These are phyloP conservation scores for Florisuga fusca DNA, from an alignment of 2,797 vertebrate species.

Conservation along the genomic window DNA sequence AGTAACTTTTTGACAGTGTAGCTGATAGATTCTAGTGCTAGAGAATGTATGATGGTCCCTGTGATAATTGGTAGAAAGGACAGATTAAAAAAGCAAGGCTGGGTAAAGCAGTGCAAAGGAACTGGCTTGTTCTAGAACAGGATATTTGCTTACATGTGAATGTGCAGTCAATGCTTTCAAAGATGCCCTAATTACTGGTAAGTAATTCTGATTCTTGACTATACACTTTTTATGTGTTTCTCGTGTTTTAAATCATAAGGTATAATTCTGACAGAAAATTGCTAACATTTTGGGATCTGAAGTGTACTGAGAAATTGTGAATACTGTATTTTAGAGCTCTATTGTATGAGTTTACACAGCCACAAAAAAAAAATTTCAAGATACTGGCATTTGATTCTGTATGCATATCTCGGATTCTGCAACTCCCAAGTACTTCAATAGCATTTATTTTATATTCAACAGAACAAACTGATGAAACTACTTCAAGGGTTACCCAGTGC, in stretches of 20 bases:
- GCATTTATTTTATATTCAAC: constrained; percentile 29
- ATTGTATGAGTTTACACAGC: too few relatives aligned
- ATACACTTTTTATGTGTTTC: not conserved
- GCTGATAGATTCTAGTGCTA: not conserved
- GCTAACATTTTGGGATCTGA: not conserved
- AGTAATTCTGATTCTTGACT: not conserved
- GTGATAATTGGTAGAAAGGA: not conserved
- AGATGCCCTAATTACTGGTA: not conserved
- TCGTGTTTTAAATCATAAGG: not conserved
- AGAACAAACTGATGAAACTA: constrained; percentile 98
- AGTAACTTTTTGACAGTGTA: not conserved
- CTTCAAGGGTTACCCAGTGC: constrained; percentile 91
- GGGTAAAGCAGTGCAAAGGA: not conserved
- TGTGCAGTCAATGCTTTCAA: not conserved
- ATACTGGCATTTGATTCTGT: not conserved
- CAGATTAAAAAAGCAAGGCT: not conserved
- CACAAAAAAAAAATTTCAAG: too few relatives aligned
- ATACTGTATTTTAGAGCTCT: not conserved
- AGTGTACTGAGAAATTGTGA: not conserved
- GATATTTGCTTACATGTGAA: not conserved
- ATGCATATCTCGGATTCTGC: not conserved
- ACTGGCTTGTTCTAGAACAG: not conserved
- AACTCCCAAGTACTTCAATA: not conserved
- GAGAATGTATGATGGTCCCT: not conserved
- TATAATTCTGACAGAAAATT: not conserved